phyloP scores from a whole-genome alignment of 2,113 vertebrate genomes.

The Chloropsis hardwickii region DNA sequence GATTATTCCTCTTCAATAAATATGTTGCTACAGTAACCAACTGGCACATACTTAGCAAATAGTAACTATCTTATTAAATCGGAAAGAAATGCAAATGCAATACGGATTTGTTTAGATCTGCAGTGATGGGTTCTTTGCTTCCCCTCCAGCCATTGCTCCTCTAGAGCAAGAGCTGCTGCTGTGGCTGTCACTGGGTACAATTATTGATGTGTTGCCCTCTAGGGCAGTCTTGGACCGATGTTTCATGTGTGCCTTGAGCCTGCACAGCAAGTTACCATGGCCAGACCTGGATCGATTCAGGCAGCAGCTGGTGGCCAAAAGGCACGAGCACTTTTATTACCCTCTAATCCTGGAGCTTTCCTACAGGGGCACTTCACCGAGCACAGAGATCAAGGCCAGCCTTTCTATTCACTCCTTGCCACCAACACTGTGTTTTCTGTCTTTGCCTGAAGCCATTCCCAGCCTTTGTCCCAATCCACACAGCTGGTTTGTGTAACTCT shows the following conservation, averaged over 20 bases:
- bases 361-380: not conserved
- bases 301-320: not conserved
- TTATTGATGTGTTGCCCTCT: not conserved
- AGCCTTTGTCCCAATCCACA: not conserved
- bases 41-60: conserved; percentile 15
- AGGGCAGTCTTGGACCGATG: not conserved
- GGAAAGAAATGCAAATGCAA: conserved; percentile 21
- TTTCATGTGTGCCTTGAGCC: not conserved
- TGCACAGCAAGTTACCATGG: not conserved
- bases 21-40: conserved; percentile 48
- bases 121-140: not conserved
- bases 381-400: not conserved
- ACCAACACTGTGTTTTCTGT: not conserved
- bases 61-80: conserved; percentile 35
- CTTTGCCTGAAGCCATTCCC: not conserved
- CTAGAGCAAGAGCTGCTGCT: not conserved
- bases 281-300: not conserved
- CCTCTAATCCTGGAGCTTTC: not conserved
- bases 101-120: not conserved
- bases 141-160: not conserved
- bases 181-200: accelerated
- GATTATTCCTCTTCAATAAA: conserved; percentile 44
- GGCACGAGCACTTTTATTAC: not conserved
- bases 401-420: not conserved
- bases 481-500: not conserved